These are phyloP conservation scores for Bombylius major DNA, from an alignment of 2,888 invertebrate species.

Conservation along the genomic window DNA sequence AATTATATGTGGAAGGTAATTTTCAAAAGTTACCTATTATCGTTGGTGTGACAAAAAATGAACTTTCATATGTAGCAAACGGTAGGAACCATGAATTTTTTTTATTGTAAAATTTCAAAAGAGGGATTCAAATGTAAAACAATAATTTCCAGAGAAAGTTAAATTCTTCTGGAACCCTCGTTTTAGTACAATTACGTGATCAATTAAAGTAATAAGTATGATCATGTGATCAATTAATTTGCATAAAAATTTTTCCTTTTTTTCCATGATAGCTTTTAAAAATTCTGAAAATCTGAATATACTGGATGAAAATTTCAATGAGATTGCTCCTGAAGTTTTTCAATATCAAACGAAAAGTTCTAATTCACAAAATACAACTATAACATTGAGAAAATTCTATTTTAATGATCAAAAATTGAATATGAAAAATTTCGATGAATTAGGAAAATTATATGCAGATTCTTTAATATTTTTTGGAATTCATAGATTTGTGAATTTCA, in stretches of 20 bases:
- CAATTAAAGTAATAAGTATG: no score
- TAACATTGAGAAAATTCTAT: neutral
- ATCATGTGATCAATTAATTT: no score
- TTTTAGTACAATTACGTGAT: no score
- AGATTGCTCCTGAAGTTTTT: constrained; percentile 29
- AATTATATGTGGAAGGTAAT: constrained; percentile 39
- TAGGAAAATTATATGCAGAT: neutral
- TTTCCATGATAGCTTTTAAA: neutral
- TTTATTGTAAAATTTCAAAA: no score
- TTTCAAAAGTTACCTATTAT: constrained; percentile 48
- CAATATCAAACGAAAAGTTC: constrained; percentile 12
- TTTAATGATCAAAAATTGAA: neutral
- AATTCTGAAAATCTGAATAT: constrained; percentile 26
- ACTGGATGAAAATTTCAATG: constrained; percentile 29
- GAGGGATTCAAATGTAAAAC: no score
- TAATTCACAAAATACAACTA: neutral
- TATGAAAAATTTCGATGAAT: neutral
- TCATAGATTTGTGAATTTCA: neutral
- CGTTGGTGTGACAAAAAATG: constrained; percentile 47
- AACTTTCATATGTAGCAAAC: constrained; percentile 36
- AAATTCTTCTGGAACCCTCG: no score
- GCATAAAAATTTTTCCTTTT: no score
- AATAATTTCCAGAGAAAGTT: no score
- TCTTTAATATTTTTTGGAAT: neutral
- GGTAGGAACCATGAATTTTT: neutral